Percentiles rank a stretch among this genome's conserved stretches.
These are phyloP conservation scores for Pseudolycoriella hygida DNA, from an alignment of 2,888 invertebrate species.

Conservation along the genomic window DNA sequence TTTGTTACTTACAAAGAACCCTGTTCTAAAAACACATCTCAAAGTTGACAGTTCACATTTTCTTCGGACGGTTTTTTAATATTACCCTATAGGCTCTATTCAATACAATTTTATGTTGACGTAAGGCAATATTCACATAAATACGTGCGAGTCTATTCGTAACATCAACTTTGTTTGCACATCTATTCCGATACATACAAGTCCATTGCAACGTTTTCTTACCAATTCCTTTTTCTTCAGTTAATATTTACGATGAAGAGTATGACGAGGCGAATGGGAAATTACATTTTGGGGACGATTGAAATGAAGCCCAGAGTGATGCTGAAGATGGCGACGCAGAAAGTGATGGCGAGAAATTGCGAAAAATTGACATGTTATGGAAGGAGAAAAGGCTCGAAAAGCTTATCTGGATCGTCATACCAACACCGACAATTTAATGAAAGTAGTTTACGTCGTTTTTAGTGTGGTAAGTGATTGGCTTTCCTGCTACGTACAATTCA, in stretches of 20 bases:
- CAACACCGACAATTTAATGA: slow-evolving; percentile 60
- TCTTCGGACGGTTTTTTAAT: too few relatives aligned
- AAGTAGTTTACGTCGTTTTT: slow-evolving; percentile 61
- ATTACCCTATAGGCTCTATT: too few relatives aligned
- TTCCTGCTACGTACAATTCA: slow-evolving; percentile 25
- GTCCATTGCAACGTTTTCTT: too few relatives aligned
- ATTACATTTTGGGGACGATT: slow-evolving; percentile 22
- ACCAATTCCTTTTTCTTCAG: slow-evolving; percentile 8
- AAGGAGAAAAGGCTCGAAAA: slow-evolving; percentile 69
- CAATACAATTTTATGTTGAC: too few relatives aligned
- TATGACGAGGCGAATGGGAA: slow-evolving; percentile 19
- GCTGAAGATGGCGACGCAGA: slow-evolving; percentile 27
- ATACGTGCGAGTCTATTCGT: too few relatives aligned
- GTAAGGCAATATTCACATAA: too few relatives aligned
- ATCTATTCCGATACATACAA: too few relatives aligned
- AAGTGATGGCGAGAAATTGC: slow-evolving; percentile 20
- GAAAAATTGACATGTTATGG: slow-evolving; percentile 43
- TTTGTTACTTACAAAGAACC: too few relatives aligned
- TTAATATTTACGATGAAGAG: slow-evolving; percentile 24
- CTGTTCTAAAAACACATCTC: too few relatives aligned
- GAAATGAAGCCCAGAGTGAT: slow-evolving; percentile 24
- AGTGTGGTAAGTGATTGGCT: slow-evolving; percentile 14
- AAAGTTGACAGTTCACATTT: too few relatives aligned
- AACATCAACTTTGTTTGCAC: too few relatives aligned
- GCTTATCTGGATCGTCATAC: slow-evolving; percentile 64